Evolutionary conservation across 2,888 invertebrate species (phyloP).

Genomic region (Orthosia cruda): DNA sequence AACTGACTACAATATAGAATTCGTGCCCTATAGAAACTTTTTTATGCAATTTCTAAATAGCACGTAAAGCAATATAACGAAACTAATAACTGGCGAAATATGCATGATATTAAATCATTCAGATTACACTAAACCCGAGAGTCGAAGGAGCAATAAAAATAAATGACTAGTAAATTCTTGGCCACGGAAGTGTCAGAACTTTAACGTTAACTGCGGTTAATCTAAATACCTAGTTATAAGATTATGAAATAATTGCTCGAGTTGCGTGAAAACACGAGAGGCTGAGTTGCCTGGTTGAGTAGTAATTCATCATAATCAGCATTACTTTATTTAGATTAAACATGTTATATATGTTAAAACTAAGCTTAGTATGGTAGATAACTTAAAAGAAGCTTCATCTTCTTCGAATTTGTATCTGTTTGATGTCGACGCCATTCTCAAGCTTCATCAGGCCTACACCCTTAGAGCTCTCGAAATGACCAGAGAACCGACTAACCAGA

Average conservation of each 20-base stretch:
- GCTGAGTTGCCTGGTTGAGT: slow-evolving; percentile 17
- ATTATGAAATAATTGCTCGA: slow-evolving; percentile 28
- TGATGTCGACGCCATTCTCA: background rate
- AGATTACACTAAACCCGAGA: background rate
- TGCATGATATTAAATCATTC: slow-evolving; percentile 23
- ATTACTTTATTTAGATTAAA: too few species aligned
- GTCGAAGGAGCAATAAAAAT: slow-evolving; percentile 11
- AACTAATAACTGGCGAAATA: background rate
- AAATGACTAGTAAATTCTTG: background rate
- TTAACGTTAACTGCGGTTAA: background rate
- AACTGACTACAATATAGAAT: background rate
- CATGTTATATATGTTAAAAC: too few species aligned
- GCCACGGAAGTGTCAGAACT: slow-evolving; percentile 20
- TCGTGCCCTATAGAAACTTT: background rate
- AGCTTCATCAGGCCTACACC: too few species aligned
- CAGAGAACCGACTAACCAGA: background rate
- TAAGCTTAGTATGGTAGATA: background rate
- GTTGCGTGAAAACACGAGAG: slow-evolving; percentile 23
- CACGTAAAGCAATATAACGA: background rate
- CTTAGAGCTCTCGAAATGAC: background rate
- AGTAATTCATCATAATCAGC: slow-evolving; percentile 21
- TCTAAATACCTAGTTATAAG: slow-evolving; percentile 20
- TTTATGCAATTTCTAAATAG: background rate
- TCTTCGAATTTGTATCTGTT: background rate
- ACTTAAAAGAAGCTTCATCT: too few species aligned